These are phyloP conservation scores for Myopa testacea DNA, from an alignment of 2,888 invertebrate genomes.

Conservation along the genomic window DNA sequence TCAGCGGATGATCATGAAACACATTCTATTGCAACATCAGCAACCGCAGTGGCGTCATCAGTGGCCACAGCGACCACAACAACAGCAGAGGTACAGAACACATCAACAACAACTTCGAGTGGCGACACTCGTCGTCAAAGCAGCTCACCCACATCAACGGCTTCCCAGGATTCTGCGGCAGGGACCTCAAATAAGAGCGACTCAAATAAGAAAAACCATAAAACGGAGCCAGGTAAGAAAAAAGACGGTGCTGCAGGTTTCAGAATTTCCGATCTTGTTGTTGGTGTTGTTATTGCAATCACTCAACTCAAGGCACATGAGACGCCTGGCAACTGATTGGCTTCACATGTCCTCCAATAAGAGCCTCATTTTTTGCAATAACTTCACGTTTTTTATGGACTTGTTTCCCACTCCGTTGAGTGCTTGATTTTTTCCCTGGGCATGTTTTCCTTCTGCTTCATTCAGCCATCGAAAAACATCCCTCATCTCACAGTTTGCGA, in stretches of 20 bases:
- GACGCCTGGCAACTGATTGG: background rate
- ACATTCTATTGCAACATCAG: background rate
- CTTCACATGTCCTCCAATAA: background rate
- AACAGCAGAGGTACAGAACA: background rate
- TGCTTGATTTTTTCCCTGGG: no score
- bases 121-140: constrained; percentile 8
- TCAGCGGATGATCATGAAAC: constrained; percentile 12
- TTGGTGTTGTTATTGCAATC: background rate
- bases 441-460: no score
- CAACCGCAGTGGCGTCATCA: background rate
- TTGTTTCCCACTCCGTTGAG: no score
- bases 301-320: background rate
- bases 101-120: background rate
- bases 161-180: background rate
- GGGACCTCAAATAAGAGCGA: background rate
- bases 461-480: background rate
- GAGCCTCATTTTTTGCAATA: background rate
- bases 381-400: background rate
- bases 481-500: background rate
- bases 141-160: background rate
- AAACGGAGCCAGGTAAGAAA: background rate
- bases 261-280: background rate
- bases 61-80: constrained; percentile 33
- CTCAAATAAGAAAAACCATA: background rate
- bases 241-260: background rate